Evolutionary conservation across 1,140 invertebrate species (phyloP), one percentile per base, ranked within the genome.

Genomic region (Wasmannia auropunctata): DNA sequence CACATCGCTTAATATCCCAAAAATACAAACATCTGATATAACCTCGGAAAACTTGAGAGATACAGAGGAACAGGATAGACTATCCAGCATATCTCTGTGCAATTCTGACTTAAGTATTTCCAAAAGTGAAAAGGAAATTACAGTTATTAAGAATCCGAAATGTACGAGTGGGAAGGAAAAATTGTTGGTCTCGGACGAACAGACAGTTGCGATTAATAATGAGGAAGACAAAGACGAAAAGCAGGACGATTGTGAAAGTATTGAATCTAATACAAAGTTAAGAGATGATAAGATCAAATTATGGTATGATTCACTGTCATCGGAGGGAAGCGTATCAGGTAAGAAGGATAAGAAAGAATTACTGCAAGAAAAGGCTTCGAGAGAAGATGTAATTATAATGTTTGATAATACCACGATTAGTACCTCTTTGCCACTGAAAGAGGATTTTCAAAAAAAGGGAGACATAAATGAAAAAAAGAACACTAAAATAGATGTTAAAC

Each of bases 361-460:
- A 40, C 43, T 28, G 8, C 56, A 25, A 72, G 19, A 65, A 58
- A 37, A 72, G 1, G 8, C 16, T 63, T 2, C 58, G 0, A 86
- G 83, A n/a, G 87, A 93, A 67, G 91, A 93, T 56, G 79, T 92
- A 49, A 86, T 93, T 22, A 92, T 92, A 65, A 92, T 88, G 63
- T 92, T 91, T 80, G 91, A 93, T 46, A 88, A 67, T 60, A 34
- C 37, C 25, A 58, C 25, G 0, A 87, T 70, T 75, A 79, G 54
- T 43, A 43, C 25, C 8, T 34, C 49, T 49, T 31, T 11, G 63
- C 10, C 40, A n/a, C 25, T 19, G 54, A 89, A 88, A 69, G 70
- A 63, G 6, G 62, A 91, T 43, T 91, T 19, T 67, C 80, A 60
- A 10, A 72, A 25, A 37, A 87, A 69, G 22, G 16, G 28, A 79